A percentile compares a stretch with the other conserved stretches of the same genome.
These are phyloP conservation scores for Pomatostomus ruficeps DNA, from an alignment of 2,113 vertebrate species.

Conservation along the genomic window DNA sequence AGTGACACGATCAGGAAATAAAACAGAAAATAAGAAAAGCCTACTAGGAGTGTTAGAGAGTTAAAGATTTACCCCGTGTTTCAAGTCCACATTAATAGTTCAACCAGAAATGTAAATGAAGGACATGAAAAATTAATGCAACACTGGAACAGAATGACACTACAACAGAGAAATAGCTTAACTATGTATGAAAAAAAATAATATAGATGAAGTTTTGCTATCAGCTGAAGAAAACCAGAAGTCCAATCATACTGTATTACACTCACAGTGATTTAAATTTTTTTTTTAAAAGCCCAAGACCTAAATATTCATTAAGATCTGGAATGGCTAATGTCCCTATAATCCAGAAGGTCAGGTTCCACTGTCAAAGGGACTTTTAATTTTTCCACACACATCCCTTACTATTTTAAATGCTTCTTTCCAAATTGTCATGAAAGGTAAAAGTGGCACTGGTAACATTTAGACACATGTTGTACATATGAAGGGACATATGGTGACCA, in stretches of 20 bases:
- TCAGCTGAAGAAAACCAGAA: not conserved
- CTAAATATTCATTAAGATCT: not conserved
- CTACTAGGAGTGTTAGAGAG: not conserved
- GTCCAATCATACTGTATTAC: not conserved
- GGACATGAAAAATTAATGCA: not conserved
- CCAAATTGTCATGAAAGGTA: not conserved
- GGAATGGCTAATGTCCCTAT: not conserved
- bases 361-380: not conserved
- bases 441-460: not conserved
- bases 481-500: accelerated
- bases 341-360: not conserved
- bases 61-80: not conserved
- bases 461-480: not conserved
- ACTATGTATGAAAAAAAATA: not conserved
- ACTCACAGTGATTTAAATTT: not conserved
- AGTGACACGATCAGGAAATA: not conserved
- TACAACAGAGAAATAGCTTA: not conserved
- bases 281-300: not conserved
- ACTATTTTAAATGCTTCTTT: not conserved
- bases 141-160: not conserved
- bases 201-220: not conserved
- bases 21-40: not conserved
- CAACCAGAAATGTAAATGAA: not conserved
- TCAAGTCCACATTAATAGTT: not conserved
- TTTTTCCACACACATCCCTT: not conserved